These are phyloP conservation scores for Taurulus bubalis DNA, from an alignment of 2,113 vertebrate species.

Conservation along the genomic window DNA sequence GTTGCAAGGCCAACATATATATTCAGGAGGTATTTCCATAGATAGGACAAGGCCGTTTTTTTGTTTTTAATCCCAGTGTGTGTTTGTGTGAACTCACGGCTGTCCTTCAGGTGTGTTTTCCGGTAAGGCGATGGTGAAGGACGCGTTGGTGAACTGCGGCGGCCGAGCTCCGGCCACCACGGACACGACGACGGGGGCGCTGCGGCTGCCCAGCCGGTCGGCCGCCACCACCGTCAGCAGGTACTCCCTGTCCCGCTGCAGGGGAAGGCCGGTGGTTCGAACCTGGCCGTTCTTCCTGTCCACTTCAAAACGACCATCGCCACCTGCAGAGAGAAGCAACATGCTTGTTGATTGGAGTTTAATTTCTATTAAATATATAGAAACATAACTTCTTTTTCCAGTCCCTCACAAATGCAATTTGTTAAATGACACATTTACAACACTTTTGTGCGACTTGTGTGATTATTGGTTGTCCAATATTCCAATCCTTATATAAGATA, in stretches of 20 bases:
- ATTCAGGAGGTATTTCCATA: too few relatives aligned
- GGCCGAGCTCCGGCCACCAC: constrained; percentile 86
- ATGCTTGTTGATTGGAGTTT: background rate
- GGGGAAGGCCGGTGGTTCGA: constrained; percentile 86
- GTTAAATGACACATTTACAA: background rate
- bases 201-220: constrained; percentile 86
- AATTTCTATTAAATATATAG: background rate
- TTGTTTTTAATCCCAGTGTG: background rate
- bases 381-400: too few relatives aligned
- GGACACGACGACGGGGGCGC: constrained; percentile 83
- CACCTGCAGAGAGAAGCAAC: constrained; percentile 76
- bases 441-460: background rate
- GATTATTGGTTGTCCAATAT: background rate
- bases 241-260: constrained; percentile 87
- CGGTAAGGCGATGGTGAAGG: constrained; percentile 84
- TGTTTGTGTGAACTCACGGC: constrained; percentile 81
- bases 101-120: constrained; percentile 85
- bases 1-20: background rate
- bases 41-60: background rate
- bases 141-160: constrained; percentile 88
- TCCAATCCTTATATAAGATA: background rate
- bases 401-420: background rate
- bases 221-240: constrained; percentile 87
- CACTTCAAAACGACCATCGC: constrained; percentile 89
- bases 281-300: constrained; percentile 88